Evolutionary conservation across 2,888 invertebrate genomes (phyloP), one percentile per base, ranked within the genome.

Genomic region (Falcaria lacertinaria): DNA sequence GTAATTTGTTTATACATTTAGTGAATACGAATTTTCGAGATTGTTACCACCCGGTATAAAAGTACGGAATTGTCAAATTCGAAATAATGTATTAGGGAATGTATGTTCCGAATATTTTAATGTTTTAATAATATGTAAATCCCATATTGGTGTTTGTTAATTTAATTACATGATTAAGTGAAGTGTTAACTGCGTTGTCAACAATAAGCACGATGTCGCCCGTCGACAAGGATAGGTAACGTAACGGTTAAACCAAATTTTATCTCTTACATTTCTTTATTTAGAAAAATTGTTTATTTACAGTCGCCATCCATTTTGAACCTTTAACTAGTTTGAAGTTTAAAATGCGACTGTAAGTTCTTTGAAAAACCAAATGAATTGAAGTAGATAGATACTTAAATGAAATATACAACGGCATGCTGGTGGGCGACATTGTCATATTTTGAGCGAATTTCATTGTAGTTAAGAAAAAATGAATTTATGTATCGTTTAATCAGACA

Each of bases 31-130:
- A 77, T 77, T 75, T 78, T 76, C 75, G 83, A 85, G 86, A 87
- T 87, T 85, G 87, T 88, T 86, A 87, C 87, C 86, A 85, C 77
- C 84, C 77, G 85, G 84, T 78, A 64, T 80, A 80, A 64, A 71
- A 65, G 52, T 70, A 71, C 65, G 70, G 64, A 69, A 69, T 69
- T 74, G 64, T 72, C 71, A 65, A 69, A 72, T 67, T 69, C 60
- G 63, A 72, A 62, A 55, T 68, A 67, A 73, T 61, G 59, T 62
- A 67, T 62, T 65, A 63, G 61, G 60, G 49, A 58, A 51, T 64
- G 74, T 74, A 65, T 68, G 71, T 79, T 76, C 67, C 49, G 60
- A 50, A 45, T 46, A 66, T 66, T 59, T 58, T 62, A 53, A 64
- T 71, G 64, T 67, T 57, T 49, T 52, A 59, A 69, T 67, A 64